These are phyloP conservation scores for Anas bernieri DNA, from an alignment of 2,797 vertebrate genomes.

Conservation along the genomic window DNA sequence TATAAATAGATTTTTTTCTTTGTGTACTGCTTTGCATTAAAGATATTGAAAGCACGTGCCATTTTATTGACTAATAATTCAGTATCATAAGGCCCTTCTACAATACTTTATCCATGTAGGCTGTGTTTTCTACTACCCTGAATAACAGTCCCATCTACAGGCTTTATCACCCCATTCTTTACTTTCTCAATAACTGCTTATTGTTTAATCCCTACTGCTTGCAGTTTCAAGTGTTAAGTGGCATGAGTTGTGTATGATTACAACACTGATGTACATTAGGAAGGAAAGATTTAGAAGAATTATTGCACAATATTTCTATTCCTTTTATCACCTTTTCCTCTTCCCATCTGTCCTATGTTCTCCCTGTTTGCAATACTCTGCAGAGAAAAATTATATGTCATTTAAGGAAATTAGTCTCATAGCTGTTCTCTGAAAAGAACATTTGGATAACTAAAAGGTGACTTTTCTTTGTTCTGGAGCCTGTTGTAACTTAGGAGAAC, in stretches of 20 bases:
- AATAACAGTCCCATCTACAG: slow-evolving; percentile 37
- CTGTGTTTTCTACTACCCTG: slow-evolving; percentile 35
- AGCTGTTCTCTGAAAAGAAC: slow-evolving; percentile 8
- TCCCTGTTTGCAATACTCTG: background rate
- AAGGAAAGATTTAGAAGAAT: slow-evolving; percentile 35
- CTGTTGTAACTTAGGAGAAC: background rate
- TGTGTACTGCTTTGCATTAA: background rate
- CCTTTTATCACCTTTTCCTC: slow-evolving; percentile 48
- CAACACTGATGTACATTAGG: background rate
- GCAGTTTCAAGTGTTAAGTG: slow-evolving; percentile 18
- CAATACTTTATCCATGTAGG: background rate
- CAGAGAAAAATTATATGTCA: background rate
- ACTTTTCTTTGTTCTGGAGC: background rate
- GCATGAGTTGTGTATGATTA: background rate
- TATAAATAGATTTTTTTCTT: background rate
- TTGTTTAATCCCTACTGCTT: slow-evolving; percentile 47
- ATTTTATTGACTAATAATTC: slow-evolving; percentile 28
- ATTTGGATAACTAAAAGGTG: slow-evolving; percentile 10
- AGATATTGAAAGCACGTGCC: background rate
- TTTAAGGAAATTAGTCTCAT: background rate
- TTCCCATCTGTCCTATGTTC: background rate
- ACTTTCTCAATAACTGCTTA: slow-evolving; percentile 5
- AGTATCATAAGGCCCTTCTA: background rate
- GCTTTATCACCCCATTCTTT: slow-evolving; percentile 15
- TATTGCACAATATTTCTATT: slow-evolving; percentile 39